phyloP scores from a whole-genome alignment of 2,797 vertebrate species.

The Ispidina lecontei region DNA sequence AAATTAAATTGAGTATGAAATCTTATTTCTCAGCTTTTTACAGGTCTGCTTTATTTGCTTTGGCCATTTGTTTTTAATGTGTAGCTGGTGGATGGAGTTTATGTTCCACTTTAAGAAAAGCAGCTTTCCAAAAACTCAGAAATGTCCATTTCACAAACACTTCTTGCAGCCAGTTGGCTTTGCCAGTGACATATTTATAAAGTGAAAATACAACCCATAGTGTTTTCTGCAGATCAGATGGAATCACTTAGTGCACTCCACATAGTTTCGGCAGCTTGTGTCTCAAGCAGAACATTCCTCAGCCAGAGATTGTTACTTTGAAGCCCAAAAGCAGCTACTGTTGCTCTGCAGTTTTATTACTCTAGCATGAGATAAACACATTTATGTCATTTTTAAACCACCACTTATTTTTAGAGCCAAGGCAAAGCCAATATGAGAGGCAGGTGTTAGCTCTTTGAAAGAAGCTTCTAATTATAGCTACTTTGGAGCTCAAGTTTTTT shows the following conservation, averaged over 20 bases:
- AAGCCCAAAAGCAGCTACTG: slow-evolving; percentile 65
- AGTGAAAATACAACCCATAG: slow-evolving; percentile 72
- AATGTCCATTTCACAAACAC: slow-evolving; percentile 68
- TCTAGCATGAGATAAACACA: not conserved
- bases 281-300: slow-evolving; percentile 51
- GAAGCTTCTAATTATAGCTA: slow-evolving; percentile 32
- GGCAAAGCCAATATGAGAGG: not conserved
- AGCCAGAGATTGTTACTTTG: slow-evolving; percentile 57
- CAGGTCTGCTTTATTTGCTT: slow-evolving; percentile 49
- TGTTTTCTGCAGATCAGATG: slow-evolving; percentile 73
- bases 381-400: not conserved
- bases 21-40: slow-evolving; percentile 38
- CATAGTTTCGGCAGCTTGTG: slow-evolving; percentile 42
- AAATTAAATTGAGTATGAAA: slow-evolving; percentile 23
- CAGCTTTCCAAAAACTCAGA: slow-evolving; percentile 49
- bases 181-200: slow-evolving; percentile 73
- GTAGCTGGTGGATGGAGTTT: slow-evolving; percentile 47
- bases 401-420: not conserved
- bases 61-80: slow-evolving; percentile 61
- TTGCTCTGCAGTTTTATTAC: slow-evolving; percentile 32
- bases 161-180: slow-evolving; percentile 67
- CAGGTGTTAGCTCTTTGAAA: slow-evolving; percentile 32
- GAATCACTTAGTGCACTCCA: slow-evolving; percentile 67
- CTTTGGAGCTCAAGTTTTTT: slow-evolving; percentile 1
- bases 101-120: slow-evolving; percentile 64